phyloP scores from a whole-genome alignment of 2,797 vertebrate species.

The Petrocephalus schoutedeni region DNA sequence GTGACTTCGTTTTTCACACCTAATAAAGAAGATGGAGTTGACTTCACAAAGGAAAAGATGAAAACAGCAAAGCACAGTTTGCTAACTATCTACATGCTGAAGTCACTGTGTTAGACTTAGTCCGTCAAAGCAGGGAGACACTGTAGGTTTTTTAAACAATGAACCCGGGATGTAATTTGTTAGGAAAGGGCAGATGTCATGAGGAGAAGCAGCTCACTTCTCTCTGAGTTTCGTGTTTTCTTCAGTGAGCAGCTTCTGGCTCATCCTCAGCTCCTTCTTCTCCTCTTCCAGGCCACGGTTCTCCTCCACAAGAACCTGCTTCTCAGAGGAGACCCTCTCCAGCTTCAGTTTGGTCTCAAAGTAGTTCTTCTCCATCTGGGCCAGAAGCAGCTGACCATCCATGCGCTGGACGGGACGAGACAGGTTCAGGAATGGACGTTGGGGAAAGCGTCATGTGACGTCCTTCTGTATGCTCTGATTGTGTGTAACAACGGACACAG shows the following conservation, averaged over 20 bases:
- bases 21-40: not conserved
- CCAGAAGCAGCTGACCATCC: conserved; percentile 51
- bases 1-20: not conserved
- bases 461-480: not conserved
- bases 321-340: conserved; percentile 58
- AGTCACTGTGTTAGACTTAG: not conserved
- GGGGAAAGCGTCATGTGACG: not conserved
- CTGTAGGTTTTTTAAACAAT: not conserved
- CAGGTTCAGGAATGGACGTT: not conserved
- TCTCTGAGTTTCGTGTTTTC: conserved; percentile 59
- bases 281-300: conserved; percentile 49
- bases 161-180: not conserved
- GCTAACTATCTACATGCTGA: not conserved
- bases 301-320: conserved; percentile 52
- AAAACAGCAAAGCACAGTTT: not conserved
- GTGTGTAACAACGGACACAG: not conserved
- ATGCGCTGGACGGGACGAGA: conserved; percentile 39
- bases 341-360: conserved; percentile 65
- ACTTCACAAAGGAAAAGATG: not conserved
- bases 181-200: not conserved
- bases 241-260: conserved; percentile 51
- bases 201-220: conserved; percentile 42
- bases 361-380: conserved; percentile 57
- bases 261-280: conserved; percentile 50
- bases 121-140: not conserved